Conservation (phyloP, 1,140 invertebrate species). For the Drosophila neocordata region DNA sequence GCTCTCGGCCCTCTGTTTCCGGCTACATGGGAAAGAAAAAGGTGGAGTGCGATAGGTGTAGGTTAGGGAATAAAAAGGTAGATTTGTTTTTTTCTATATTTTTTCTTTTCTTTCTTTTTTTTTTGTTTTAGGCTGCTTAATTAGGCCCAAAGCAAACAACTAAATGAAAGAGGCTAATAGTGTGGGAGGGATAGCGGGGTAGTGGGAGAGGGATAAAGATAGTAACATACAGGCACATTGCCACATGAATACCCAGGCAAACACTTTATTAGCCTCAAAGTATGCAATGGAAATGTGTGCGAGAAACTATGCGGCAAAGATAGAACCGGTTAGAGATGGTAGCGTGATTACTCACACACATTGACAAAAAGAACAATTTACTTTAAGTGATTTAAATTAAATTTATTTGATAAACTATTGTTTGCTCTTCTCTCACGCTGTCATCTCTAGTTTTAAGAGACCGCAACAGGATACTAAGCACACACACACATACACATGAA, state of each 20-base stretch:
- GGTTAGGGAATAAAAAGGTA: constrained; percentile 11
- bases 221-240: not conserved
- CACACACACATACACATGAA: constrained; percentile 23
- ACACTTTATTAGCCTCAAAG: constrained; percentile 64
- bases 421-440: not conserved
- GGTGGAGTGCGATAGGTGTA: not conserved
- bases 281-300: constrained; percentile 54
- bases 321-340: constrained; percentile 10
- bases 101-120: not conserved
- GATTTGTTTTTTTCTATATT: constrained; percentile 12
- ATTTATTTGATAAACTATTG: too few species aligned
- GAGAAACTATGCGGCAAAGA: constrained; percentile 62
- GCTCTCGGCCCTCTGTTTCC: constrained; percentile 32
- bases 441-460: not conserved
- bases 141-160: constrained; percentile 34
- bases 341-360: not conserved
- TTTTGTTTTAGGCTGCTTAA: constrained; percentile 31
- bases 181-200: not conserved
- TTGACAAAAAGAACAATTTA: constrained; percentile 3
- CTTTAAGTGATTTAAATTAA: too few species aligned
- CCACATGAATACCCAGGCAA: constrained; percentile 34
- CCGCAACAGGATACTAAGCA: constrained; percentile 13
- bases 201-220: constrained; percentile 3
- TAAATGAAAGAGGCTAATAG: not conserved
- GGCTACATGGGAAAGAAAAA: constrained; percentile 18